Evolutionary conservation across 1,140 invertebrate species (phyloP), one percentile per base, ranked within the genome.

Genomic region (Pseudobourletiella spinata): DNA sequence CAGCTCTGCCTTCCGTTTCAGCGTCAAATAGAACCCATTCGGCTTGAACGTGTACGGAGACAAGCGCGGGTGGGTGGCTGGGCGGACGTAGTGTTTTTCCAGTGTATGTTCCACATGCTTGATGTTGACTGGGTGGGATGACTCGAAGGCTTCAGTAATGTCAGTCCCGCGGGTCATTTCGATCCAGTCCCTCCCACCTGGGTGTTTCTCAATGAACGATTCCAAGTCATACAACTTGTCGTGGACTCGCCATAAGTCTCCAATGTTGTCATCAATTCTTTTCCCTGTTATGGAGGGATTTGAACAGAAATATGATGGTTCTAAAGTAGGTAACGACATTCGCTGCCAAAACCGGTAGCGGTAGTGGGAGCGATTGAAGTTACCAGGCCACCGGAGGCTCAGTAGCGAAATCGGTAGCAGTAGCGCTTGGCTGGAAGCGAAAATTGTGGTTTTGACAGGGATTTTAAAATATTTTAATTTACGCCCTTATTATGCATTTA

Each of bases 121-220:
- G 0, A 61, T 18, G 61, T 61, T 58, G 74, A 78, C 6, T 84
- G 71, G 67, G 85, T 86, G 74, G 83, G 83, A 4, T 70, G 70
- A 57, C 75, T 87, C 84, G 69, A 87, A 89, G 2, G 81, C 78
- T 74, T 89, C 86, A 0, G 86, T 88, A 28, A 88, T 87, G 68
- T 89, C 87, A 0, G 81, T 85, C 0, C 83, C 83, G 74, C 83
- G 82, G 2, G 86, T 87, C 2, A 84, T 57, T 57, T 78, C 70
- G 6, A 91, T 72, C 87, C 88, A 91, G 70, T 87, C 83, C 11
- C 73, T 52, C 16, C 88, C 88, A 29, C 89, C 89, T n/a, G 89
- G 89, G 79, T 92, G 89, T 20, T 71, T 79, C 0, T 79, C 63
- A 0, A 84, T 73, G 70, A 88, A 92, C 20, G 77, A 74, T 3